Conservation (phyloP, 2,113 vertebrate species). For the Lampris megalopsis region DNA sequence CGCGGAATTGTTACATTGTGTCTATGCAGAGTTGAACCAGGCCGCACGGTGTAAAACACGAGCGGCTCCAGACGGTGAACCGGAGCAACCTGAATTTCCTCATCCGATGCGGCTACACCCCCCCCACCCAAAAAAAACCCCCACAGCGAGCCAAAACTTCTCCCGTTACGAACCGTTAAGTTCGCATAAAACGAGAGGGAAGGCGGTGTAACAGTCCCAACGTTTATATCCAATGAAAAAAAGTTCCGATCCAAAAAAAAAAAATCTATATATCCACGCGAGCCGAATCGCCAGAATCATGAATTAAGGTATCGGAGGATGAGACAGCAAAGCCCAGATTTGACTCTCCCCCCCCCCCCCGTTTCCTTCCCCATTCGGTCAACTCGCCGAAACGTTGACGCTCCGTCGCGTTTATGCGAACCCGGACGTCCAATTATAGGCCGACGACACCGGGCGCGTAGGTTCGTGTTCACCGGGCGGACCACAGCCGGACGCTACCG, state of each 20-base stretch:
- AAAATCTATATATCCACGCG: not conserved
- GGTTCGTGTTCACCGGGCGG: conserved; percentile 55
- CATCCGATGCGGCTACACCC: conserved; percentile 49
- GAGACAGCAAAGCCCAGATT: conserved; percentile 64
- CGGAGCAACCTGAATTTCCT: conserved; percentile 53
- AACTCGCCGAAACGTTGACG: not conserved
- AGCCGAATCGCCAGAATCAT: conserved; percentile 16
- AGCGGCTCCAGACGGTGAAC: not conserved
- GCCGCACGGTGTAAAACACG: conserved; percentile 44
- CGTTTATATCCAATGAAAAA: not conserved
- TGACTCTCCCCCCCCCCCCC: not conserved
- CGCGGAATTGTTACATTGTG: too few relatives aligned
- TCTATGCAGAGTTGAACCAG: conserved; percentile 21
- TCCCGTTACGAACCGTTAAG: not conserved
- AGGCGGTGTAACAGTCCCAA: not conserved
- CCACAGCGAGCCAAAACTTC: not conserved
- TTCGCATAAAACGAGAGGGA: not conserved
- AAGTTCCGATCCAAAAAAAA: not conserved
- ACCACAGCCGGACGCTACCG: conserved; percentile 7
- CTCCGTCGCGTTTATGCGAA: not conserved
- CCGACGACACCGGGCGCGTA: not conserved
- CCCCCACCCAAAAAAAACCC: not conserved
- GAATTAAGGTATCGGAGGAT: conserved; percentile 56
- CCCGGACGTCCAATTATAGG: not conserved
- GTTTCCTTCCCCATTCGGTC: not conserved